phyloP scores from a whole-genome alignment of 2,797 vertebrate genomes.

The Champsocephalus esox region DNA sequence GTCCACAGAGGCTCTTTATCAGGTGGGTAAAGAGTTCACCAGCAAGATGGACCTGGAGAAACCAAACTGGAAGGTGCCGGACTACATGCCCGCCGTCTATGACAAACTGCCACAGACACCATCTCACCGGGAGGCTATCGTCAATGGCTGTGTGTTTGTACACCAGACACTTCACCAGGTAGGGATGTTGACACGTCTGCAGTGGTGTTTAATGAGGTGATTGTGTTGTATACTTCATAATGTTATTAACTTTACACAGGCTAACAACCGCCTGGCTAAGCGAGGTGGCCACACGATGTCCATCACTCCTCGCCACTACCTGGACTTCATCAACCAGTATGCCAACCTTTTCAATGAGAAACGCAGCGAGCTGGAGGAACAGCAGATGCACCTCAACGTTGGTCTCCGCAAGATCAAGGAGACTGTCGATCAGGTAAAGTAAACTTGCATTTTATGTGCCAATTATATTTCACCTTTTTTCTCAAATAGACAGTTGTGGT shows the following conservation, averaged over 20 bases:
- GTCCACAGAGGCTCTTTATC: slow-evolving; percentile 98
- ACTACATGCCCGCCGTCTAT: slow-evolving; percentile 98
- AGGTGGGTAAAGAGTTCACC: slow-evolving; percentile 99
- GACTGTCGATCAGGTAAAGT: slow-evolving; percentile 94
- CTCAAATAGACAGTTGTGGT: neutral
- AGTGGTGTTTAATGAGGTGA: neutral
- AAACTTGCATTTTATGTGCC: neutral
- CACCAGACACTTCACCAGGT: slow-evolving; percentile 99
- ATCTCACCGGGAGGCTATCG: slow-evolving; percentile 95
- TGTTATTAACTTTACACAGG: slow-evolving; percentile 77
- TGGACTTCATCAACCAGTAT: slow-evolving; percentile 99
- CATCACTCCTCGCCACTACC: slow-evolving; percentile 97
- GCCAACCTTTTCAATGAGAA: slow-evolving; percentile 99
- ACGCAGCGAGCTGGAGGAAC: slow-evolving; percentile 97
- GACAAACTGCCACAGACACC: slow-evolving; percentile 96
- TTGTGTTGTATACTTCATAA: neutral
- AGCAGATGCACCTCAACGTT: slow-evolving; percentile 99
- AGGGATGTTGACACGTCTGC: neutral
- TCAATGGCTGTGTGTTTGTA: slow-evolving; percentile 98
- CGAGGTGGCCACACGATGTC: slow-evolving; percentile 97
- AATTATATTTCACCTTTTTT: neutral
- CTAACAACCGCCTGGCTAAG: slow-evolving; percentile 95
- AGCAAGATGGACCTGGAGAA: slow-evolving; percentile 99
- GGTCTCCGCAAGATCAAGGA: slow-evolving; percentile 99
- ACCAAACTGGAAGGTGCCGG: slow-evolving; percentile 96